These are phyloP conservation scores for Hemicentrotus pulcherrimus DNA, from an alignment of 35 echinoderm and acorn worm species.

Conservation along the genomic window DNA sequence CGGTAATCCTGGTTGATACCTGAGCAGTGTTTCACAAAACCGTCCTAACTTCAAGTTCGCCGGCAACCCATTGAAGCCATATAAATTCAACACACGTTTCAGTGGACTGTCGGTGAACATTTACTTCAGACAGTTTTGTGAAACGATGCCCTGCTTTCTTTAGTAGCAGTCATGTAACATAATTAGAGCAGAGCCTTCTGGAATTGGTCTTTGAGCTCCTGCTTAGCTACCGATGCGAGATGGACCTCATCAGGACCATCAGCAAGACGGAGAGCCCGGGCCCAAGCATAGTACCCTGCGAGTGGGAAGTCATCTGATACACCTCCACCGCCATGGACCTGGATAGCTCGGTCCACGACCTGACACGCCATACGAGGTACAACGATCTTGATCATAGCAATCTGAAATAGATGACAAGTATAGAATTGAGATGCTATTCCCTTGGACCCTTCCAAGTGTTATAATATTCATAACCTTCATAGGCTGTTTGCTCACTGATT, in stretches of 20 bases:
- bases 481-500: too few species aligned
- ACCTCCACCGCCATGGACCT: constrained; percentile 90
- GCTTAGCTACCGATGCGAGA: constrained; percentile 64
- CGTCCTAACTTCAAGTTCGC: too few species aligned
- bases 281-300: constrained; percentile 67
- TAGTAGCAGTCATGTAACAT: background rate
- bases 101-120: too few species aligned
- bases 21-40: too few species aligned
- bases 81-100: too few species aligned
- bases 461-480: background rate
- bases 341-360: constrained; percentile 89
- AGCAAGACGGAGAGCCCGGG: constrained; percentile 76
- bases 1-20: too few species aligned
- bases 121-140: too few species aligned
- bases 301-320: constrained; percentile 79
- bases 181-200: constrained; percentile 79
- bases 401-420: constrained; percentile 44
- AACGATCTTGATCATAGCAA: constrained; percentile 96
- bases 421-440: background rate
- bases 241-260: constrained; percentile 98
- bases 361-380: constrained; percentile 77
- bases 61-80: too few species aligned
- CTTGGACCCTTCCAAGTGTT: background rate
- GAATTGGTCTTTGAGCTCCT: constrained; percentile 79
- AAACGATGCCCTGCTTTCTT: too few species aligned